These are phyloP conservation scores for Calosoma granatense DNA, from an alignment of 1,140 invertebrate species.

Conservation along the genomic window DNA sequence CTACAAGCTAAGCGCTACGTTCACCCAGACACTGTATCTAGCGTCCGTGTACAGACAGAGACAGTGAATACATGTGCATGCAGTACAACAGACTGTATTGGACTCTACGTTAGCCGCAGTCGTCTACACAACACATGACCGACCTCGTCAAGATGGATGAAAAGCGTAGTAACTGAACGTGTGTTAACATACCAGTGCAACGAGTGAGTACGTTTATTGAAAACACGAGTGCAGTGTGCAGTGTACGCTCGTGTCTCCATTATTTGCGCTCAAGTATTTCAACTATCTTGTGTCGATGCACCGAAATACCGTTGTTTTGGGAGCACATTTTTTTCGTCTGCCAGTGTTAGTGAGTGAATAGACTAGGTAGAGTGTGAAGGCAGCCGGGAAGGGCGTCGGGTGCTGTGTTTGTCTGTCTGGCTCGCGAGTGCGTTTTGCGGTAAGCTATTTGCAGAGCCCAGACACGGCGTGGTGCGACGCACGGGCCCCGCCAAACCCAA, in stretches of 20 bases:
- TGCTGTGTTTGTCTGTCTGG: neutral
- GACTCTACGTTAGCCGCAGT: conserved; percentile 9
- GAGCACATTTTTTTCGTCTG: conserved; percentile 16
- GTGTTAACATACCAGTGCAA: conserved; percentile 8
- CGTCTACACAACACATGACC: conserved; percentile 19
- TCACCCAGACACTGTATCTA: neutral
- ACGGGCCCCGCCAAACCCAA: neutral
- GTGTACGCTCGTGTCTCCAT: conserved; percentile 9
- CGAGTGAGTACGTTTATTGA: neutral
- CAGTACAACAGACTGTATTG: neutral
- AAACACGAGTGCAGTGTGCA: neutral
- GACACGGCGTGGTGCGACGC: neutral
- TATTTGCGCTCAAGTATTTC: neutral
- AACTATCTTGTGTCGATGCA: neutral
- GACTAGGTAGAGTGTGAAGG: conserved; percentile 4
- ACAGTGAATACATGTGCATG: neutral
- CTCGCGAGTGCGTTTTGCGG: conserved; percentile 2
- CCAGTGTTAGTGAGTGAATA: conserved; percentile 11
- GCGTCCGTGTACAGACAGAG: neutral
- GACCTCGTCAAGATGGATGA: conserved; percentile 18
- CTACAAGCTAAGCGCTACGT: conserved; percentile 17
- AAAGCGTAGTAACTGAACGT: conserved; percentile 10
- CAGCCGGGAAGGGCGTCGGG: neutral
- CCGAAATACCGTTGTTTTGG: conserved; percentile 16
- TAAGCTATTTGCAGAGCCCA: conserved; percentile 7